Evolutionary conservation across 2,888 invertebrate genomes (phyloP), one percentile per base, ranked within the genome.

Genomic region (Cactoblastis cactorum): DNA sequence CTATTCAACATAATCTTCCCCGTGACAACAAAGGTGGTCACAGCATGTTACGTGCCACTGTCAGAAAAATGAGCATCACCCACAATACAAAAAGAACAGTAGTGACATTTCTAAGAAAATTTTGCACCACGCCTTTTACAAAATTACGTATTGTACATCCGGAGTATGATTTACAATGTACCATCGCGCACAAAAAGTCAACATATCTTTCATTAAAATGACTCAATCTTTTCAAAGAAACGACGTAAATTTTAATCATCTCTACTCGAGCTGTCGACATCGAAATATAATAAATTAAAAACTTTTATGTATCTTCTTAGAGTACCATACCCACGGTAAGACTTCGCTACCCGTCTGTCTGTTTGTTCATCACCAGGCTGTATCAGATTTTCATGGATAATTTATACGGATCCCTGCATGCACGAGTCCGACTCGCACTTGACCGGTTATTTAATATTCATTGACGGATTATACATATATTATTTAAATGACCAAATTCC

Each of bases 21-120:
- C 17, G 47, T 38, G 17, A 37, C n/a, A 28, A 37, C 47, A 38
- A 48, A 48, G 47, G 47, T 48, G 47, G 37, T 35, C 37, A 28
- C 47, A 48, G 47, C 47, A 15, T 48, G 47, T 24, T 15, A n/a
- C n/a, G n/a, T n/a, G 17, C 47, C n/a, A 19, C 18, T 33, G 34
- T 22, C 14, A 22, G 19, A 35, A 1, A 46, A 37, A 48, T 48
- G 37, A 48, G 28, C 24, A 48, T 48, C 24, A 38, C 37, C 37
- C 37, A 37, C 47, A 48, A 38, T 14, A 48, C 47, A 48, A 48
- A 17, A 37, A 37, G 37, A 14, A 38, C 37, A 19, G 47, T 48
- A 48, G 47, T 48, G 47, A 48, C 37, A 38, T 37, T 48, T 48
- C 47, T 48, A 6, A 37, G 47, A 48, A 48, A 37, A 24, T 34